Base-by-base conservation (phyloP, 2,888 invertebrate genomes). In the Drosophila cyrtoloma region DNA sequence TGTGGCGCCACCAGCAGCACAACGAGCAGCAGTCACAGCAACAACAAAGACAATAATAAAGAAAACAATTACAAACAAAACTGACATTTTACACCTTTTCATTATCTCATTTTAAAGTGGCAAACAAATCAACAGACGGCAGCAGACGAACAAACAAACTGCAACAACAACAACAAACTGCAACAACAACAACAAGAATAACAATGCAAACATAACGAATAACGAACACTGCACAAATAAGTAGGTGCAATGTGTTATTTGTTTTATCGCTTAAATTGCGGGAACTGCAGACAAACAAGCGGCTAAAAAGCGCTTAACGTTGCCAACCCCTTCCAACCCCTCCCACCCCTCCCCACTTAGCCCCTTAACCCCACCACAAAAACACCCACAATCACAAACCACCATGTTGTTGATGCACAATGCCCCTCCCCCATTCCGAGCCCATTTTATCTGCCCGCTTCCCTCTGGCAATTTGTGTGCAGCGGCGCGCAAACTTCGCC, bases 61-160 rank as follows among this genome's bases (percentile, higher is more conserved):
- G 58, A 16, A 47, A 26, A 47, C 47, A 26, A 47, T 47, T 59
- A 61, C 86, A 80, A 89, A 82, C 90, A 84, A 86, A 89, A 87
- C 90, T 89, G 89, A 80, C 89, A 87, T 73, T 90, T 90, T 86
- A 89, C 87, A 87, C 87, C 87, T 87, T 87, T 82, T 90, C 89
- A 88, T 90, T 87, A 87, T 78, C 90, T 83, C 71, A 68, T 47
- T 47, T 47, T 26, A 26, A 47, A 61, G 65, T 50, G 62, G 81
- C 86, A 90, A 87, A 75, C 88, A 81, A 89, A 86, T 80, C 87
- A 84, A 75, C 75, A 73, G 65, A 77, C 76, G 58, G 42, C 59
- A 71, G 53, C 52, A 44, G 61, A 69, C 70, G 62, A 71, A 58
- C 60, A 70, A 76, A 86, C 81, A 85, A 72, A 71, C 72, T 52